A percentile compares a stretch with the other conserved stretches of the same genome.
phyloP scores from a whole-genome alignment of 2,113 vertebrate species.

The Nyctereutes procyonoides region DNA sequence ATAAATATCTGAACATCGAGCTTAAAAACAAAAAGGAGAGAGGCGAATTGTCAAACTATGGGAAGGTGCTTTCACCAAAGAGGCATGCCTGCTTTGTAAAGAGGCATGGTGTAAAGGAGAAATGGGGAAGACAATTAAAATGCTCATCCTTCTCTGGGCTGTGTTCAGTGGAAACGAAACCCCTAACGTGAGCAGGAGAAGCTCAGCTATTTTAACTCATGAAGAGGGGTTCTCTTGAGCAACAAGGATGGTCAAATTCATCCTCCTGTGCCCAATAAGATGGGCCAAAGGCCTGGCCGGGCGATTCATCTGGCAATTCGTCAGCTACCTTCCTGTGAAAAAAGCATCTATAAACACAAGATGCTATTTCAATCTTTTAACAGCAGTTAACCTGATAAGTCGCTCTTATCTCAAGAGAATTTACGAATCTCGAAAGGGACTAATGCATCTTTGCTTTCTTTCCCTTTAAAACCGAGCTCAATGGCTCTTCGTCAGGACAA shows the following conservation, averaged over 20 bases:
- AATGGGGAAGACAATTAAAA: conserved; percentile 72
- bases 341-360: conserved; percentile 60
- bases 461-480: not conserved
- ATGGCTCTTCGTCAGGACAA: not conserved
- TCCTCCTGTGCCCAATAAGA: conserved; percentile 42
- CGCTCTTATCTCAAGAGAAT: conserved; percentile 1
- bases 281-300: not conserved
- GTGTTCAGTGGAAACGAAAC: conserved; percentile 41
- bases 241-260: not conserved
- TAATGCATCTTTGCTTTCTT: not conserved
- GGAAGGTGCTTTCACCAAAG: conserved; percentile 74
- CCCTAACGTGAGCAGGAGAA: not conserved
- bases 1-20: conserved; percentile 78
- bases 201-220: conserved; percentile 28
- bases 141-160: not conserved
- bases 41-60: conserved; percentile 77
- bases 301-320: conserved; percentile 48
- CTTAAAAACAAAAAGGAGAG: conserved; percentile 66
- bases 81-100: conserved; percentile 75
- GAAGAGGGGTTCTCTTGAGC: not conserved
- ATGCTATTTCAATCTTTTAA: conserved; percentile 22
- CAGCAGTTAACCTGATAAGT: conserved; percentile 38
- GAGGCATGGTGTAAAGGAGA: not conserved
- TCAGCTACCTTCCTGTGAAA: conserved; percentile 34
- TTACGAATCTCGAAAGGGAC: not conserved